These are phyloP conservation scores for Neria commutata DNA, from an alignment of 2,888 invertebrate species.

Conservation along the genomic window DNA sequence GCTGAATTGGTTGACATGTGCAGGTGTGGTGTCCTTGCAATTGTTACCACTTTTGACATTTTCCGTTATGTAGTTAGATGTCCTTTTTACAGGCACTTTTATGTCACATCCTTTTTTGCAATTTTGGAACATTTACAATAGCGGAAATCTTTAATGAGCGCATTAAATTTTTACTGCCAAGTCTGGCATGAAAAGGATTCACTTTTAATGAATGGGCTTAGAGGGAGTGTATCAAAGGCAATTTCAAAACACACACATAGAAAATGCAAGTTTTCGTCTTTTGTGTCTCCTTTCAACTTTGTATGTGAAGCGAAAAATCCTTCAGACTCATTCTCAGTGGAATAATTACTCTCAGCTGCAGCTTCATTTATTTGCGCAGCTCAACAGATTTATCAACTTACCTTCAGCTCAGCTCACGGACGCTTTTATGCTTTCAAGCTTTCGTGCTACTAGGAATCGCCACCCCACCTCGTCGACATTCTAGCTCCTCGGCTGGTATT, in stretches of 20 bases:
- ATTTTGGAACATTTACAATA: neutral
- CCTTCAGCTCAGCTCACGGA: slow-evolving; percentile 1
- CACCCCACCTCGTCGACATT: neutral
- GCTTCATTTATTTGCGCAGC: slow-evolving; percentile 34
- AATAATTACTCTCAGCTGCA: slow-evolving; percentile 34
- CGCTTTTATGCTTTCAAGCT: slow-evolving; percentile 3
- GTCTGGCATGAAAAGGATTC: neutral
- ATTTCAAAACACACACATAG: too few species aligned
- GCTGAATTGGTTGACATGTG: neutral
- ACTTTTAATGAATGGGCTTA: neutral
- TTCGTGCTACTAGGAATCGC: too few species aligned
- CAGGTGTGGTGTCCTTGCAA: slow-evolving; percentile 1
- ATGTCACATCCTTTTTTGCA: too few species aligned
- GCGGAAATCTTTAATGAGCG: slow-evolving; percentile 55
- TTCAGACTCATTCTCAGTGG: neutral
- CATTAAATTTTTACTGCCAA: slow-evolving; percentile 29
- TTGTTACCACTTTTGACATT: slow-evolving; percentile 9
- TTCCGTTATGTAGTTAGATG: too few species aligned
- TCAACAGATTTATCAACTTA: slow-evolving; percentile 31
- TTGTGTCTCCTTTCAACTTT: neutral
- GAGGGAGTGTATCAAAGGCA: too few species aligned
- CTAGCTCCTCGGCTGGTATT: slow-evolving; percentile 37
- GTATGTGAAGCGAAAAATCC: neutral
- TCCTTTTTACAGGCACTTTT: too few species aligned
- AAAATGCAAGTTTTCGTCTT: neutral